phyloP scores from a whole-genome alignment of 1,140 invertebrate genomes.

The Drusus annulatus region DNA sequence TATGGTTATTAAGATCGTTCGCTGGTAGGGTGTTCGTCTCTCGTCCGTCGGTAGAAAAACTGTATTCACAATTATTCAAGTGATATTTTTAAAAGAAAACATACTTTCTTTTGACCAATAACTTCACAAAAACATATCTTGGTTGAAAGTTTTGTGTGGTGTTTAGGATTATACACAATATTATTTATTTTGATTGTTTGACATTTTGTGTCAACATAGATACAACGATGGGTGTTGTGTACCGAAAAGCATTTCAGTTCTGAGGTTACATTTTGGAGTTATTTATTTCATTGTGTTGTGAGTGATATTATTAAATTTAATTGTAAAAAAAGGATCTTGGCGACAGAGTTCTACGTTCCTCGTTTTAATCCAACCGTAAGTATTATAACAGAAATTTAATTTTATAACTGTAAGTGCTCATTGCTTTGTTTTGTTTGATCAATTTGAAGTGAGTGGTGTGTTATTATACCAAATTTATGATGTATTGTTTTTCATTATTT shows the following conservation, averaged over 20 bases:
- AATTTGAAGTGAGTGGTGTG: constrained; percentile 15
- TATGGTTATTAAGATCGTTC: constrained; percentile 34
- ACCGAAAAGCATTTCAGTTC: constrained; percentile 41
- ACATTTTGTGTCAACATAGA: constrained; percentile 48
- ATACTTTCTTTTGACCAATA: constrained; percentile 2
- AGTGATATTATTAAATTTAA: background rate
- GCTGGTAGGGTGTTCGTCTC: constrained; percentile 16
- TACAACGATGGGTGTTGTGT: constrained; percentile 44
- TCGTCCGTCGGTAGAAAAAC: constrained; percentile 7
- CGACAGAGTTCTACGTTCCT: background rate
- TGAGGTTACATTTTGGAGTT: constrained; percentile 17
- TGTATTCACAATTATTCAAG: constrained; percentile 42
- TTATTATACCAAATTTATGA: background rate
- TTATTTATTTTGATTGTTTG: constrained; percentile 39
- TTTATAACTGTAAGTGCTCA: background rate
- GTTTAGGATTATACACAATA: constrained; percentile 9
- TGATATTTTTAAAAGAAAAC: constrained; percentile 43
- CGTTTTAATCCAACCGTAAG: constrained; percentile 8
- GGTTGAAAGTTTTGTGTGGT: background rate
- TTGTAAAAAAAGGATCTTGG: constrained; percentile 1
- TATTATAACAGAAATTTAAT: background rate
- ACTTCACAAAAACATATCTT: constrained; percentile 15
- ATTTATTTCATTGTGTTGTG: constrained; percentile 10
- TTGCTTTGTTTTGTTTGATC: constrained; percentile 33
- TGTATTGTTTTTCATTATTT: no score